Base-by-base conservation (phyloP, 2,113 vertebrate species). In the Larimichthys crocea region DNA sequence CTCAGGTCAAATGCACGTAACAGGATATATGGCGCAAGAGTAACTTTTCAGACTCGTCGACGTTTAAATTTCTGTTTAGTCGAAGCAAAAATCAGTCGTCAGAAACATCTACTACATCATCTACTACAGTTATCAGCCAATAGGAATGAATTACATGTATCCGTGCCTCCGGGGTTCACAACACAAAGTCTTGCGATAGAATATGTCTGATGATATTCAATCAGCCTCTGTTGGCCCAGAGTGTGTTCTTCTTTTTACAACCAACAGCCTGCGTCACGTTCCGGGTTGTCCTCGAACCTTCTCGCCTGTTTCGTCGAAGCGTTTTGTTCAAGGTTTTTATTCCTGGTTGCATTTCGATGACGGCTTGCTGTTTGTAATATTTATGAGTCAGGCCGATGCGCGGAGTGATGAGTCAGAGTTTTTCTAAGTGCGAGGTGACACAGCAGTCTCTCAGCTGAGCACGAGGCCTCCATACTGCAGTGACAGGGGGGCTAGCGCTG, bases 371-470 rank as follows among this genome's bases (percentile, higher is more conserved):
- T 73, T 79, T 74, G 57, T 81, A 79, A 71, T 79, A 56, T 78
- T 88, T 15, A 75, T 82, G 81, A 89, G 72, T 78, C 26, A 62
- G 46, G 44, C 74, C 8, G 72, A 72, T 26, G 26, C 3, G 75
- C 64, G 26, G 68, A 64, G 1, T 68, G 74, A 79, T 89, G 88
- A 89, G 62, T 86, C 80, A 86, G 71, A 74, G 67, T 50, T 74
- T 81, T 40, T 61, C 12, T 55, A 50, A 82, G 62, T 67, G 44
- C 26, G 65, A 80, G 62, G 81, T 68, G 76, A 84, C 79, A 66
- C 74, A 75, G 84, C 79, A 77, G 67, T 84, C 67, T 82, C 35
- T 70, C 67, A 50, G 76, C 73, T 57, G 52, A 35, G 70, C 35
- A 22, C 26, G 48, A 80, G 56, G 69, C 64, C 66, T 62, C 48